These are phyloP conservation scores for Neolamprologus tretocephalus DNA, from an alignment of 2,113 vertebrate species.

Conservation along the genomic window DNA sequence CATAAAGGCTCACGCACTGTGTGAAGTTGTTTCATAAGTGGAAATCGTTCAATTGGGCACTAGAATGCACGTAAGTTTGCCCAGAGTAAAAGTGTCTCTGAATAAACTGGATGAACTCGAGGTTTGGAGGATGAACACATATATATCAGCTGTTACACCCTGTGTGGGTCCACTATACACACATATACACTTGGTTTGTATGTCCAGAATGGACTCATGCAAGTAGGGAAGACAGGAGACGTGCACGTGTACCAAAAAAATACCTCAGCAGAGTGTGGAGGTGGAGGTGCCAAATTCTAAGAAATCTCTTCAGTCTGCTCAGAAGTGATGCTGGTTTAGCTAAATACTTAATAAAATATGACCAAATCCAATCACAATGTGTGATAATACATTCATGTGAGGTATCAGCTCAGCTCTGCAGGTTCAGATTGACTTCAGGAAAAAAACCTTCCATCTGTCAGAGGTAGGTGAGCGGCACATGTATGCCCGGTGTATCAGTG, in stretches of 20 bases:
- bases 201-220: not conserved
- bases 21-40: not conserved
- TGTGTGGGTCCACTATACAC: not conserved
- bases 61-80: not conserved
- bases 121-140: not conserved
- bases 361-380: rapidly evolving
- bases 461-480: not conserved
- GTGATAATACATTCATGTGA: not conserved
- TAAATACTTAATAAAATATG: not conserved
- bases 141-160: not conserved
- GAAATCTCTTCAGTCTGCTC: not conserved
- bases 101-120: not conserved
- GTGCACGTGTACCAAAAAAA: not conserved
- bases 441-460: not conserved
- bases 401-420: not conserved
- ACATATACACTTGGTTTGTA: not conserved
- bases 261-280: not conserved
- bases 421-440: not conserved
- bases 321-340: not conserved
- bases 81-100: not conserved
- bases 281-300: not conserved
- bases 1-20: not conserved
- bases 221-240: not conserved
- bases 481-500: not conserved
- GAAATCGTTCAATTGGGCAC: not conserved